These are phyloP conservation scores for Scrobipalpa atriplicella DNA, from an alignment of 2,888 invertebrate species.

Conservation along the genomic window DNA sequence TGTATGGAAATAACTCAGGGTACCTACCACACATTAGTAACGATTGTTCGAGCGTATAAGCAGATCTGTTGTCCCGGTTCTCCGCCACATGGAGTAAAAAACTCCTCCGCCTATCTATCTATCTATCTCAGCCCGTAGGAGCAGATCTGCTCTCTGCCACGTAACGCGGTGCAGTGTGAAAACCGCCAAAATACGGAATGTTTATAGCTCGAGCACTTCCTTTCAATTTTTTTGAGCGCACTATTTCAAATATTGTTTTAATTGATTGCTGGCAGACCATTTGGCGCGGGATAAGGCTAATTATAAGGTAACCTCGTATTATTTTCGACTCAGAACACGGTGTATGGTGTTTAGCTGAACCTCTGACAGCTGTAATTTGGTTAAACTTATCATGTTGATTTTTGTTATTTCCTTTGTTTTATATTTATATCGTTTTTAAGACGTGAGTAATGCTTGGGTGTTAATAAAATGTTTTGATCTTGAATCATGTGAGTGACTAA, in stretches of 20 bases:
- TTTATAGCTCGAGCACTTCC: conserved; percentile 73
- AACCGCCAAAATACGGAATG: conserved; percentile 57
- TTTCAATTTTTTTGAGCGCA: conserved; percentile 74
- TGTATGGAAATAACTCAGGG: too few relatives aligned
- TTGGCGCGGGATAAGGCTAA: conserved; percentile 66
- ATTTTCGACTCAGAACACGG: conserved; percentile 56
- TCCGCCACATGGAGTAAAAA: too few relatives aligned
- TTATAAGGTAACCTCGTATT: conserved; percentile 63
- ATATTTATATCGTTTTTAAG: conserved; percentile 33
- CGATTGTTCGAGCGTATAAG: too few relatives aligned
- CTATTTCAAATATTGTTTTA: conserved; percentile 82
- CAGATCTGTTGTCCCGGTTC: too few relatives aligned
- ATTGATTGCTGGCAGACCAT: conserved; percentile 79
- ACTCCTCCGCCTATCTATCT: too few relatives aligned
- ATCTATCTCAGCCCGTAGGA: too few relatives aligned
- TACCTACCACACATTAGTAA: too few relatives aligned
- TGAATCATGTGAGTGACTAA: not conserved
- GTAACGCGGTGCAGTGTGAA: too few relatives aligned
- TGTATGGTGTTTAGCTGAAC: conserved; percentile 48
- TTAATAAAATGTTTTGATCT: not conserved
- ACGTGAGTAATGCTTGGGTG: conserved; percentile 18
- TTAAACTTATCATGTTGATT: conserved; percentile 60
- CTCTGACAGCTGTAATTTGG: conserved; percentile 64
- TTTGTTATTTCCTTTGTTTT: conserved; percentile 49
- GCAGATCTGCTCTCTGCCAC: too few relatives aligned